These are phyloP conservation scores for Temnopleurus reevesii DNA, from an alignment of 53 echinoderm and acorn worm genomes.

Conservation along the genomic window DNA sequence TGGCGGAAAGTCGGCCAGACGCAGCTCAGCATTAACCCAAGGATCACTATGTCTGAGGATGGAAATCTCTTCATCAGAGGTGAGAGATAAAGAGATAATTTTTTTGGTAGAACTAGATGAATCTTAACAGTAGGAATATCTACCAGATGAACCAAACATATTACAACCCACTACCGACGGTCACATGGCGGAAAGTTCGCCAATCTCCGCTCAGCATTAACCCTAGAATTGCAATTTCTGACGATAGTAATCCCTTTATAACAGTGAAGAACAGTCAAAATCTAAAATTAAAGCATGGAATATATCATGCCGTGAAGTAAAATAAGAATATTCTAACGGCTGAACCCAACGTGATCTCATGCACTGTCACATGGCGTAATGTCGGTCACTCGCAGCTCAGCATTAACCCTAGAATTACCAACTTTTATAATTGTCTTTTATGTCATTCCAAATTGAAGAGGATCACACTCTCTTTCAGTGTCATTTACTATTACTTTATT, in stretches of 20 bases:
- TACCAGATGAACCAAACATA: too few species aligned
- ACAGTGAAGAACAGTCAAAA: conserved; percentile 60
- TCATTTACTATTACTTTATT: too few species aligned
- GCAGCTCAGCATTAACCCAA: conserved; percentile 47
- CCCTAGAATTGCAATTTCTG: conserved; percentile 37
- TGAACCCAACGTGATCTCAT: too few species aligned
- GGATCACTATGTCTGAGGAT: conserved; percentile 53
- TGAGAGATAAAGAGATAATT: too few species aligned
- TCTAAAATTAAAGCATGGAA: too few species aligned
- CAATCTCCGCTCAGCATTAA: conserved; percentile 1
- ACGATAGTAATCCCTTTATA: conserved; percentile 68
- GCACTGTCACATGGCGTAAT: conserved; percentile 70
- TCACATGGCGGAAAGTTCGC: background rate
- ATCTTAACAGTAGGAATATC: too few species aligned
- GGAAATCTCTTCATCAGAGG: conserved; percentile 85
- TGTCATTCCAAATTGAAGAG: too few species aligned
- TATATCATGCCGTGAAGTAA: too few species aligned
- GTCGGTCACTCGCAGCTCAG: conserved; percentile 48
- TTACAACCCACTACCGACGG: background rate
- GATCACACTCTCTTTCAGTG: too few species aligned
- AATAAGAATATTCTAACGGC: too few species aligned
- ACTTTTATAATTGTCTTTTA: too few species aligned
- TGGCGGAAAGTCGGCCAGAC: conserved; percentile 74
- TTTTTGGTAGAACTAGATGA: too few species aligned
- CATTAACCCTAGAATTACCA: conserved; percentile 43